Conservation (phyloP, 2,797 vertebrate species). For the Amblyopsis hoosieri region DNA sequence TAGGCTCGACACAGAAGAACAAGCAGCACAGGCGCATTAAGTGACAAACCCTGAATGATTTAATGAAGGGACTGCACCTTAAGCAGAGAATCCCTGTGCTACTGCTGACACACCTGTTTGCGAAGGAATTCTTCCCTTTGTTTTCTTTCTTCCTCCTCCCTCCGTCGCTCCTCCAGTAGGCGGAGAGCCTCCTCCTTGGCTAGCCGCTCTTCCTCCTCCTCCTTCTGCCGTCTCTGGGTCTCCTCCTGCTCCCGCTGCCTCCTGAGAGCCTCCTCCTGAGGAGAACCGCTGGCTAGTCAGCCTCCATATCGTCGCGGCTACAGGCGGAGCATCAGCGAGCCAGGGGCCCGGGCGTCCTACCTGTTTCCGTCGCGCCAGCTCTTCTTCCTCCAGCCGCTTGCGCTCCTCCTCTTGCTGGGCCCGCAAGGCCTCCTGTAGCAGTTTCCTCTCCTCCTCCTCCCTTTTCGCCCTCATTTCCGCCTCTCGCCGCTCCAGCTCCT, state of each 20-base stretch:
- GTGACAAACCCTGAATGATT: too few relatives aligned
- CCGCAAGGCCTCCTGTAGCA: constrained; percentile 88
- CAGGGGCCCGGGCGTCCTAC: constrained; percentile 34
- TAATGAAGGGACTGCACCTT: background rate
- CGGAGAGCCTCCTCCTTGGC: constrained; percentile 92
- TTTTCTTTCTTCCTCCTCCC: constrained; percentile 88
- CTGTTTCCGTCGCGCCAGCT: constrained; percentile 91
- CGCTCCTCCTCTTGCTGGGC: constrained; percentile 88
- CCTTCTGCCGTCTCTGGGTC: constrained; percentile 84
- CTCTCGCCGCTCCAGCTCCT: constrained; percentile 93
- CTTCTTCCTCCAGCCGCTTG: constrained; percentile 86
- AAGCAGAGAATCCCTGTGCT: constrained; percentile 1
- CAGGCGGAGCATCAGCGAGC: background rate
- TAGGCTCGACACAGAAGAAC: too few relatives aligned
- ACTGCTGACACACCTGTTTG: constrained; percentile 83
- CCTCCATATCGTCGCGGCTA: background rate
- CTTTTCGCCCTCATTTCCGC: constrained; percentile 92
- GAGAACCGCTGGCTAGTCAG: constrained; percentile 21
- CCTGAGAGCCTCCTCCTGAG: constrained; percentile 89
- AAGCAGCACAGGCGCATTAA: too few relatives aligned
- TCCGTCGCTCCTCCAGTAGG: constrained; percentile 84
- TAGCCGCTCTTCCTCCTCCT: constrained; percentile 89
- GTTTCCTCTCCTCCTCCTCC: constrained; percentile 92
- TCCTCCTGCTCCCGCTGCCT: constrained; percentile 90
- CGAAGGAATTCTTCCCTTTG: constrained; percentile 91